Conservation (phyloP, 2,888 invertebrate genomes). For the Uropetala carovei region DNA sequence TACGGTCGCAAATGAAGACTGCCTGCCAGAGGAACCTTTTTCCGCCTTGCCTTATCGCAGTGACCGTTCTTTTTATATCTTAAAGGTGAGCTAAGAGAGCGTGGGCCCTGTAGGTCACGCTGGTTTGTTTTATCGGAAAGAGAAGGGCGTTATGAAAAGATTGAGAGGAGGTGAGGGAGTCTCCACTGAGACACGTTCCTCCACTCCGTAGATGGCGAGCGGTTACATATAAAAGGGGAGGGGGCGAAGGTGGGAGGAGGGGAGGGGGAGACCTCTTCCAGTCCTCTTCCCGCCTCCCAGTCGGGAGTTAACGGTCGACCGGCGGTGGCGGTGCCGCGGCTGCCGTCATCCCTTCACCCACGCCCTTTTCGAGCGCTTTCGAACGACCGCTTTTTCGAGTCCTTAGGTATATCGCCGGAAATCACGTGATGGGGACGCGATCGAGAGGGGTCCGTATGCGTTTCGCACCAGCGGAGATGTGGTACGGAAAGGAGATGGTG, state of each 20-base stretch:
- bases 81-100: too few relatives aligned
- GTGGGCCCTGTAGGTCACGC: background rate
- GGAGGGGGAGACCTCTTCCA: too few relatives aligned
- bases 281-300: background rate
- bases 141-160: background rate
- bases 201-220: background rate
- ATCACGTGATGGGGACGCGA: background rate
- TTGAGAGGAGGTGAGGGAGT: background rate
- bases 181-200: too few relatives aligned
- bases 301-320: background rate
- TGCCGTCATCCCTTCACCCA: slow-evolving; percentile 31
- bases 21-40: too few relatives aligned
- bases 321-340: background rate
- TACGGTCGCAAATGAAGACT: too few relatives aligned
- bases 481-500: slow-evolving; percentile 36
- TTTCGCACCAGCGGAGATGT: slow-evolving; percentile 39
- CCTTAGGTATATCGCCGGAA: slow-evolving; percentile 40
- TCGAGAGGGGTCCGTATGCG: background rate
- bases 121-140: background rate
- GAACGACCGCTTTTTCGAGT: background rate
- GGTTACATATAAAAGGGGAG: background rate
- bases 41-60: too few relatives aligned
- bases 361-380: background rate
- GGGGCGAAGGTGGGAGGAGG: background rate
- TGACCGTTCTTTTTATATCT: too few relatives aligned